A percentile compares a stretch with the other conserved stretches of the same genome.
phyloP scores from a whole-genome alignment of 2,797 vertebrate genomes.

The Hoplostethus atlanticus region DNA sequence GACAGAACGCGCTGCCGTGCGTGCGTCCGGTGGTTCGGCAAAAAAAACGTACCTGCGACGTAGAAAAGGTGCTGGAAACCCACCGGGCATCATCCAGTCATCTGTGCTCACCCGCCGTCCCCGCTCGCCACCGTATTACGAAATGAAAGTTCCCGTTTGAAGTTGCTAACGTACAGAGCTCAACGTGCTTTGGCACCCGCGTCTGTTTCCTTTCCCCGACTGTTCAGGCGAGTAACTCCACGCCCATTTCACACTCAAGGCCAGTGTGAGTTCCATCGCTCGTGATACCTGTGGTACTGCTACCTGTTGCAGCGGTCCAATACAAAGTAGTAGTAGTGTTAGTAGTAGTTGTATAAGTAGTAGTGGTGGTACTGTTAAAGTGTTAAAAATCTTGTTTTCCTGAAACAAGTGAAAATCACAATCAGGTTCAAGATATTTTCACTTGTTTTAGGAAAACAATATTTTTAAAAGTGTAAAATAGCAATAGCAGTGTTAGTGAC shows the following conservation, averaged over 20 bases:
- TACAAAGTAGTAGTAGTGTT: too few species aligned
- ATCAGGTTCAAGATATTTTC: too few species aligned
- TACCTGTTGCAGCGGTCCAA: too few species aligned
- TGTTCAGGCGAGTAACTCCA: constrained; percentile 26
- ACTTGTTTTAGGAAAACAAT: too few species aligned
- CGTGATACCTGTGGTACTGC: too few species aligned
- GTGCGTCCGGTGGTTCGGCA: not conserved
- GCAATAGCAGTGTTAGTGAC: too few species aligned
- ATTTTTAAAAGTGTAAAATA: too few species aligned
- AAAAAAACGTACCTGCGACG: constrained; percentile 36
- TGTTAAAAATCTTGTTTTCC: too few species aligned
- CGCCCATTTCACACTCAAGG: constrained; percentile 54
- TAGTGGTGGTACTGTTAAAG: too few species aligned
- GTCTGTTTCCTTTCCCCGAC: constrained; percentile 40
- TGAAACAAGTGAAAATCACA: too few species aligned
- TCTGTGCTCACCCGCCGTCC: not conserved
- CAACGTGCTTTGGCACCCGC: constrained; percentile 3
- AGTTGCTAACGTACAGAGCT: not conserved
- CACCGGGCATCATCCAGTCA: not conserved
- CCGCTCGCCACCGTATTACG: not conserved
- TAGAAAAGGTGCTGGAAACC: not conserved
- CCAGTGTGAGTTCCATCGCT: too few species aligned
- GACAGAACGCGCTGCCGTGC: constrained; percentile 12
- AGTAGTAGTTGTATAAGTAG: too few species aligned
- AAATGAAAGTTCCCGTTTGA: not conserved